These are phyloP conservation scores for Callorhinus ursinus DNA, from an alignment of 2,113 vertebrate genomes.

Conservation along the genomic window DNA sequence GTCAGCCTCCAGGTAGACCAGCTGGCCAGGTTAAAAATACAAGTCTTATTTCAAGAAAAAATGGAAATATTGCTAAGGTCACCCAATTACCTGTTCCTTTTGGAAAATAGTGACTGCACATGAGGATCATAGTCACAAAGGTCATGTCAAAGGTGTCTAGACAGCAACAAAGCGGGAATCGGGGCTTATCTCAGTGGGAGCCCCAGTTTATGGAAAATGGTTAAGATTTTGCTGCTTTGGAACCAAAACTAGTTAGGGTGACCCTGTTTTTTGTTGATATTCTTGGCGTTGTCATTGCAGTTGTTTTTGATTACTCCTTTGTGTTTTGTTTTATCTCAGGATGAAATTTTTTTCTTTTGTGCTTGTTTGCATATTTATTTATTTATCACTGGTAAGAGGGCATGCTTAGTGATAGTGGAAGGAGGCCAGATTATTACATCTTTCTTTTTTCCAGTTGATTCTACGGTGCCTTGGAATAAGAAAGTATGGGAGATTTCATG, in stretches of 20 bases:
- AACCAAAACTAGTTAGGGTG: background rate
- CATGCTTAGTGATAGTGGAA: background rate
- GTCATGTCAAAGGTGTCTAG: background rate
- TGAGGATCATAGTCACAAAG: background rate
- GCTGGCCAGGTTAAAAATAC: background rate
- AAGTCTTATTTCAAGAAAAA: background rate
- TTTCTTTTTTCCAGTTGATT: background rate
- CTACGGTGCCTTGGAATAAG: background rate
- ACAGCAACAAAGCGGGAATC: background rate
- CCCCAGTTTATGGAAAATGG: background rate
- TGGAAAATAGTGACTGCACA: background rate
- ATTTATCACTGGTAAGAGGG: background rate
- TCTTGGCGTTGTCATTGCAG: background rate
- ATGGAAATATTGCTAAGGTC: background rate
- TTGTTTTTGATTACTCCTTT: background rate
- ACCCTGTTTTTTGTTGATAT: background rate
- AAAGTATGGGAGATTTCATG: background rate
- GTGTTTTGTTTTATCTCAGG: background rate
- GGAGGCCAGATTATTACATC: background rate
- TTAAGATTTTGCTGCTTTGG: background rate
- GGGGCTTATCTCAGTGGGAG: background rate
- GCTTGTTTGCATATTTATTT: background rate
- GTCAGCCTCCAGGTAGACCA: background rate
- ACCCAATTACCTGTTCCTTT: background rate
- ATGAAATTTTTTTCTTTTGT: background rate